A percentile compares a stretch with the other conserved stretches of the same genome.
phyloP scores from a whole-genome alignment of 2,797 vertebrate genomes.

The Acanthis flammea region DNA sequence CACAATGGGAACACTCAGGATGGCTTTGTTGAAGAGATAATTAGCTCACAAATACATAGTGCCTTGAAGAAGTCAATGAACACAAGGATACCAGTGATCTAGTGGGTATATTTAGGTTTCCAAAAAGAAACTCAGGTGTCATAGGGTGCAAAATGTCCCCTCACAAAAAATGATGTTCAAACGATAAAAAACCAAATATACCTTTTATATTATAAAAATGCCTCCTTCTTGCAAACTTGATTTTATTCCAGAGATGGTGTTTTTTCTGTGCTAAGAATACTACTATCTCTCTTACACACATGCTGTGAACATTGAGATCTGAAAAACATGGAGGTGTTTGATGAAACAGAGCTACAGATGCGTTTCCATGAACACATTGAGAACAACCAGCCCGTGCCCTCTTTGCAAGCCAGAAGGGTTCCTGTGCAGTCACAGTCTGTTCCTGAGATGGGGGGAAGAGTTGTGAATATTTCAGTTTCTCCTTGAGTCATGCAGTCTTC shows the following conservation, averaged over 20 bases:
- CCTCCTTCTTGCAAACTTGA: neutral
- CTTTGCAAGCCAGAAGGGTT: neutral
- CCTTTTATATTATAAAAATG: neutral
- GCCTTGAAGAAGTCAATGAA: neutral
- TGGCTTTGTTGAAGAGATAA: neutral
- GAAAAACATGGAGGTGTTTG: neutral
- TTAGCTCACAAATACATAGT: neutral
- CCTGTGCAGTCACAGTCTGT: neutral
- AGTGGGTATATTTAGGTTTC: neutral
- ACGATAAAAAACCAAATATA: neutral
- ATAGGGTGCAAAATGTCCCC: neutral
- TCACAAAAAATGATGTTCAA: neutral
- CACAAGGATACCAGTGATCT: neutral
- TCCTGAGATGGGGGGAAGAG: neutral
- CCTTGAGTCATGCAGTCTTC: neutral
- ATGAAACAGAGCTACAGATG: neutral
- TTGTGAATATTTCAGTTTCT: neutral
- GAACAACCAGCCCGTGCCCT: accelerated
- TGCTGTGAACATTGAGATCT: neutral
- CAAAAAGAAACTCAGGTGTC: neutral
- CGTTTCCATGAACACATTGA: neutral
- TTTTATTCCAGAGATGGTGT: neutral
- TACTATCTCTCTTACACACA: neutral
- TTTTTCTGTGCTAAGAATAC: neutral
- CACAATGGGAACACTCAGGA: neutral